Evolutionary conservation across 2,113 vertebrate species (phyloP).

Genomic region (Halcyon senegalensis): DNA sequence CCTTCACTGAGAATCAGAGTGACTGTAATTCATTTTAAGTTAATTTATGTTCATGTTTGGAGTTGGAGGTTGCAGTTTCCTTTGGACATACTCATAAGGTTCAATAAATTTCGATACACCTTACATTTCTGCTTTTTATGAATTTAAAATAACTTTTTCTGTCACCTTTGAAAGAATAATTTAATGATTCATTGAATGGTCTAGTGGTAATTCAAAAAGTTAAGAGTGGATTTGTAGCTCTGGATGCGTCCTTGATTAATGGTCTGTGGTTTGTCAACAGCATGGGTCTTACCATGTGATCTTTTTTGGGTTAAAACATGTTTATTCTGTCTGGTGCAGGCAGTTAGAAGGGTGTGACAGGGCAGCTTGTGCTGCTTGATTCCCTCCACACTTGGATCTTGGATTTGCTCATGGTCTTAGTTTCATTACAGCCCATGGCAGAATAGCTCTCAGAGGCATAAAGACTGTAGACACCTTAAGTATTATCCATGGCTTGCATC

Average conservation of each 20-base stretch:
- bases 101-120: background rate
- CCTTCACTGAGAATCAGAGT: background rate
- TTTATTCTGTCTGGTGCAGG: background rate
- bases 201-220: background rate
- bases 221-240: background rate
- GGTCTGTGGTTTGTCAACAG: background rate
- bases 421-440: background rate
- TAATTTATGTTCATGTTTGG: background rate
- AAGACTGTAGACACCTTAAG: background rate
- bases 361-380: background rate
- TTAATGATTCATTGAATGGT: background rate
- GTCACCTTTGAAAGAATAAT: background rate
- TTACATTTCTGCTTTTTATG: background rate
- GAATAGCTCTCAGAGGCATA: background rate
- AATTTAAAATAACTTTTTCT: background rate
- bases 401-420: background rate
- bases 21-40: conserved; percentile 9
- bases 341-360: background rate
- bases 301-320: background rate
- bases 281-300: background rate
- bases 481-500: background rate
- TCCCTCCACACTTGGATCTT: background rate
- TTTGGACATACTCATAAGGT: background rate
- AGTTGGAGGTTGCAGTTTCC: background rate
- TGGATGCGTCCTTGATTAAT: background rate